A percentile compares a stretch with the other conserved stretches of the same genome.
Evolutionary conservation across 2,797 vertebrate species (phyloP).

Genomic region (Ptychobarbus kaznakovi): DNA sequence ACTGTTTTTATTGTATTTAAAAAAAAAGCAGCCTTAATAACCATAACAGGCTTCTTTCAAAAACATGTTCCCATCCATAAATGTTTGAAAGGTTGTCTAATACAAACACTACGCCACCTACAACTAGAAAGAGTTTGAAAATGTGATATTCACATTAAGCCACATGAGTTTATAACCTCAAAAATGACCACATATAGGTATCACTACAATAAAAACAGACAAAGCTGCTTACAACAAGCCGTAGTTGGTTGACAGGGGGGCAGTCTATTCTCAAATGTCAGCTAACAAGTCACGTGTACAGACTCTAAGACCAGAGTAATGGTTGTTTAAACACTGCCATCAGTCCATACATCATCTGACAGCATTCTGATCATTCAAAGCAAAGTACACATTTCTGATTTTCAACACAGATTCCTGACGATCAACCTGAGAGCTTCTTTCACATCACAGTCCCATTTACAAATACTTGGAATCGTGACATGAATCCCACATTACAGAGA

Average conservation of each 20-base stretch:
- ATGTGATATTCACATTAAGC: background rate
- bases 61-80: background rate
- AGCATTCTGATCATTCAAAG: slow-evolving; percentile 11
- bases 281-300: slow-evolving; percentile 33
- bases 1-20: background rate
- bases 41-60: background rate
- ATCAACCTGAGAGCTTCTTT: background rate
- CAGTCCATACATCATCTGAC: background rate
- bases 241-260: slow-evolving; percentile 15
- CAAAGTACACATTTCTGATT: background rate
- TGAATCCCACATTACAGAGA: slow-evolving; percentile 9
- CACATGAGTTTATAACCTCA: background rate
- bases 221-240: slow-evolving; percentile 20
- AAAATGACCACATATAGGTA: slow-evolving; percentile 1
- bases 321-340: slow-evolving; percentile 12
- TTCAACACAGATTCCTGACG: background rate
- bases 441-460: background rate
- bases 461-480: background rate
- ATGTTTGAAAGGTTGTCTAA: background rate
- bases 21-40: background rate
- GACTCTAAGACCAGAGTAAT: background rate
- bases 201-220: slow-evolving; percentile 10
- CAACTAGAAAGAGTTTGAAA: background rate
- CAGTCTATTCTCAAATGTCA: slow-evolving; percentile 30
- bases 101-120: background rate